These are phyloP conservation scores for Lutraria rhynchaena DNA, from an alignment of 1,140 invertebrate genomes.

Conservation along the genomic window DNA sequence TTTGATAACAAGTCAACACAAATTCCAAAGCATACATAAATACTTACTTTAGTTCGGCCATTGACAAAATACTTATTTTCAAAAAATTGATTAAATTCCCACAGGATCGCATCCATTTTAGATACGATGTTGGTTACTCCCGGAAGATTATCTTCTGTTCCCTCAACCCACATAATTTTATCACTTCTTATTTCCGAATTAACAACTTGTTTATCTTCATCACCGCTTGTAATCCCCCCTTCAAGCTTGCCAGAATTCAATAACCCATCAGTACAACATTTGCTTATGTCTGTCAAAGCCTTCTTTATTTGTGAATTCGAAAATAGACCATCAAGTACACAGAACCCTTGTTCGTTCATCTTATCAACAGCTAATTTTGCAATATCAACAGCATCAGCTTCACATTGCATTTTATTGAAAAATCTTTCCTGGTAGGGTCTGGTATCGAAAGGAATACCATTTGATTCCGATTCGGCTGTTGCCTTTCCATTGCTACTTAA, in stretches of 20 bases:
- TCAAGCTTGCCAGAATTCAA: constrained; percentile 65
- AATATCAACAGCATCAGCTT: neutral
- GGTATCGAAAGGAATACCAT: constrained; percentile 18
- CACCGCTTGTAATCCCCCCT: constrained; percentile 39
- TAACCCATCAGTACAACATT: constrained; percentile 56
- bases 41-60: constrained; percentile 92
- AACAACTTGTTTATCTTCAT: constrained; percentile 39
- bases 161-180: constrained; percentile 95
- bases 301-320: constrained; percentile 89
- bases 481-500: too few relatives aligned
- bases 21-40: too few relatives aligned
- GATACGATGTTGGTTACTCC: constrained; percentile 93
- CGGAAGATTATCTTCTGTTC: constrained; percentile 89
- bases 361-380: constrained; percentile 29
- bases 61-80: constrained; percentile 90
- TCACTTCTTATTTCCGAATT: constrained; percentile 86
- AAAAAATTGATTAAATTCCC: constrained; percentile 85
- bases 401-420: neutral
- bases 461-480: too few relatives aligned
- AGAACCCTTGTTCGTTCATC: constrained; percentile 83
- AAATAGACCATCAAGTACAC: constrained; percentile 95
- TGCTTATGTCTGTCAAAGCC: constrained; percentile 92
- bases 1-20: too few relatives aligned
- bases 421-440: constrained; percentile 6
- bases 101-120: constrained; percentile 88